Base-by-base conservation (phyloP, 2,888 invertebrate genomes). In the Drosophila mulleri region DNA sequence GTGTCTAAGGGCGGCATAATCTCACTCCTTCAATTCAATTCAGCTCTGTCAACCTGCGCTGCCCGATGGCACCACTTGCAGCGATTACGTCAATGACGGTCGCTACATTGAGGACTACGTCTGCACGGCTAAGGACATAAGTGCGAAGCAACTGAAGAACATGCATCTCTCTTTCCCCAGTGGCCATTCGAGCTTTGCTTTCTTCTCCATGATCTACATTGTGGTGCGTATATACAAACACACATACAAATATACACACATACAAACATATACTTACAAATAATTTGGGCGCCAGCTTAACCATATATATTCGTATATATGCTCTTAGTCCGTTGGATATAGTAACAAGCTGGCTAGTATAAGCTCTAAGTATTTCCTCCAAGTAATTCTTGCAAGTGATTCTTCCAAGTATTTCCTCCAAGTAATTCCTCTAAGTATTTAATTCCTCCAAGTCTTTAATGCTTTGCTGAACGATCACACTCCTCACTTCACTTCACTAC, bases 111-210 rank as follows among this genome's bases (percentile, higher is more conserved):
- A 94, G 93, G 94, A 94, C 91, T 98, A 96, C 94, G 94, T 93
- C 12, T 97, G 97, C 83, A 18, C 66, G 2, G 72, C 75, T 0
- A 4, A 48, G 0, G 94, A 94, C 67, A 86, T 93, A 47, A 89
- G 92, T 23, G 92, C 94, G 72, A 91, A 93, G 89, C 92, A 95
- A 58, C 92, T 96, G 75, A 96, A 96, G 90, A 96, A 97, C 91
- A 94, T 96, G 94, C 94, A 96, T 86, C 94, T 98, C 67, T 98
- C 98, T 18, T 98, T 98, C 93, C 98, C 98, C 63, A 98, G 98
- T 78, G 98, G 98, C 20, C 98, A 98, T 93, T 96, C 98, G 16
- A 97, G 97, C 14, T 98, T 98, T 94, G 96, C 97, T 12, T 96
- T 96, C 77, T 98, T 96, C 90, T 95, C 96, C 48, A 97, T 97